Evolutionary conservation across 2,113 vertebrate species (phyloP).

Genomic region (Anoplopoma fimbria): DNA sequence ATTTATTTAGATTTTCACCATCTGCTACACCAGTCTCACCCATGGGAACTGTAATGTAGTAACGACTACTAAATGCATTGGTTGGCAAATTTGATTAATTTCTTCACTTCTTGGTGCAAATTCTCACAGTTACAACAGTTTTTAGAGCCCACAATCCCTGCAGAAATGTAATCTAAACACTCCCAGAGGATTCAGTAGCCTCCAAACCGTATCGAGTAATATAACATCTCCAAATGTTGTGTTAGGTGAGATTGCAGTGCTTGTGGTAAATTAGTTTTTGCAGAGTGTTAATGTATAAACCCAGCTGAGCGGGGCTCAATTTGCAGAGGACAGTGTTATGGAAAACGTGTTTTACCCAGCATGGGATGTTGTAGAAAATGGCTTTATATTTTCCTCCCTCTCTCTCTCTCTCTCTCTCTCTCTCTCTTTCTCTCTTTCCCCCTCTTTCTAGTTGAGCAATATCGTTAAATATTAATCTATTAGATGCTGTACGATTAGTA

Average conservation of each 20-base stretch:
- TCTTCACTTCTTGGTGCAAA: slow-evolving; percentile 30
- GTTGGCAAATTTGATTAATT: slow-evolving; percentile 41
- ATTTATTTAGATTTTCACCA: slow-evolving; percentile 51
- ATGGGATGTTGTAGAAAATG: slow-evolving; percentile 23
- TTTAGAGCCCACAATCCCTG: slow-evolving; percentile 6
- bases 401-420: slow-evolving; percentile 3
- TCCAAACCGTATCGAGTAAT: slow-evolving; percentile 6
- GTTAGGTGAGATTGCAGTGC: slow-evolving; percentile 40
- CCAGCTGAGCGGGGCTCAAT: slow-evolving; percentile 54
- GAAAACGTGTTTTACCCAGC: slow-evolving; percentile 60
- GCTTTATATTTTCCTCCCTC: not conserved
- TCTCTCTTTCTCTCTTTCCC: not conserved
- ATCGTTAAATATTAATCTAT: slow-evolving; percentile 71
- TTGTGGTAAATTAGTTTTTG: slow-evolving; percentile 56
- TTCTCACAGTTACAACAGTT: slow-evolving; percentile 28
- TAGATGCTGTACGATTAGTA: slow-evolving; percentile 51
- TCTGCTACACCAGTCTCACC: slow-evolving; percentile 35
- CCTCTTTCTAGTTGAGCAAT: slow-evolving; percentile 15
- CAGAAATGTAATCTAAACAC: slow-evolving; percentile 23
- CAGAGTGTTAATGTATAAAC: slow-evolving; percentile 46
- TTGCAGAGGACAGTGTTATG: slow-evolving; percentile 42
- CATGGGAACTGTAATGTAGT: slow-evolving; percentile 23
- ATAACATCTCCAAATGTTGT: slow-evolving; percentile 40
- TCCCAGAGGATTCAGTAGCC: slow-evolving; percentile 5
- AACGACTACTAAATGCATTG: slow-evolving; percentile 33